Conservation (phyloP, 2,797 vertebrate genomes). For the Atherinosoma microstoma region DNA sequence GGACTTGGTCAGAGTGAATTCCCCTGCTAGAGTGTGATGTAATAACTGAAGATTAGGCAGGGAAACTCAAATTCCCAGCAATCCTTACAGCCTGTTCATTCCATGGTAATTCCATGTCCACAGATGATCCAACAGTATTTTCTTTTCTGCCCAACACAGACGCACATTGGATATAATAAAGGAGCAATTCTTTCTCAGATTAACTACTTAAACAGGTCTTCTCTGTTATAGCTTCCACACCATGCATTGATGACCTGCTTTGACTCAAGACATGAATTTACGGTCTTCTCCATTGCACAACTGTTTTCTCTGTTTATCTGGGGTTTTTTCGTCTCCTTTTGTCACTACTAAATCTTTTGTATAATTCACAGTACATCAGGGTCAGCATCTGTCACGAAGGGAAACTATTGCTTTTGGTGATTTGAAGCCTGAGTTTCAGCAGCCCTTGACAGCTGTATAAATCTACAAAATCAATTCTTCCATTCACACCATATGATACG, state of each 20-base stretch:
- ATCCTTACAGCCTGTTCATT: constrained; percentile 51
- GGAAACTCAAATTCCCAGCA: constrained; percentile 56
- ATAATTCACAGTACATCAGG: constrained; percentile 35
- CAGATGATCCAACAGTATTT: constrained; percentile 32
- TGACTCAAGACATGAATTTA: constrained; percentile 44
- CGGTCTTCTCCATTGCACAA: constrained; percentile 10
- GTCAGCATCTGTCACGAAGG: not conserved
- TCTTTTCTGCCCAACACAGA: constrained; percentile 38
- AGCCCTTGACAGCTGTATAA: not conserved
- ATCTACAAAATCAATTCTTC: constrained; percentile 5
- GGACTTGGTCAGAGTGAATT: constrained; percentile 33
- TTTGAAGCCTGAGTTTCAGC: constrained; percentile 16
- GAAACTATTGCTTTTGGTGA: constrained; percentile 30
- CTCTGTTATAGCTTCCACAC: constrained; percentile 34
- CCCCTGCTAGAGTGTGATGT: constrained; percentile 37
- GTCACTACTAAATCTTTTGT: constrained; percentile 33
- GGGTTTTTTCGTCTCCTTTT: constrained; percentile 23
- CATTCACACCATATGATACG: constrained; percentile 4
- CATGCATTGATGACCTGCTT: constrained; percentile 45
- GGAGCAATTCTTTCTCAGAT: constrained; percentile 20
- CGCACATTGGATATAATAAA: constrained; percentile 30
- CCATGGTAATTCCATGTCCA: constrained; percentile 10
- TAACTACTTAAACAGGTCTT: constrained; percentile 15
- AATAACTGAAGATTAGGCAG: constrained; percentile 59
- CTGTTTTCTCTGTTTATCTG: constrained; percentile 20